phyloP scores from a whole-genome alignment of 2,797 vertebrate genomes.

The Myotis myotis region DNA sequence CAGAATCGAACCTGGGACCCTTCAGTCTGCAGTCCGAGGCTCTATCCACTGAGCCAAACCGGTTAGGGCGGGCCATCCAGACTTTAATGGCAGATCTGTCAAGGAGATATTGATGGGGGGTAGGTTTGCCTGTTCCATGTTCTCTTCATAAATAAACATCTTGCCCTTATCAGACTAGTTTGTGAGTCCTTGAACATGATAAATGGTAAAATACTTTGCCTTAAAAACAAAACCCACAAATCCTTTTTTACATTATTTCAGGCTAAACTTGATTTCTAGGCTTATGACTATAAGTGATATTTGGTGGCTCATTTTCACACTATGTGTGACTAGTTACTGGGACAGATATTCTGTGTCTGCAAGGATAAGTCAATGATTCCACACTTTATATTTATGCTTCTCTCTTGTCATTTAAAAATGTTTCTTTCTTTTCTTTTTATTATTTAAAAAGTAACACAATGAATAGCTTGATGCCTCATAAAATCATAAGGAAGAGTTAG shows the following conservation, averaged over 20 bases:
- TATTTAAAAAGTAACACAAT: not conserved
- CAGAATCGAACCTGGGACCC: too few species aligned
- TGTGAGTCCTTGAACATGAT: not conserved
- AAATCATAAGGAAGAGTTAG: not conserved
- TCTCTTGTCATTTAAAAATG: not conserved
- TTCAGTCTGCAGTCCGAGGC: too few species aligned
- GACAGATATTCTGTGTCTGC: not conserved
- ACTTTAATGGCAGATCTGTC: not conserved
- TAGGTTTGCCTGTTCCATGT: not conserved
- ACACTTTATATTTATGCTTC: not conserved
- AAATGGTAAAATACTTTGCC: not conserved
- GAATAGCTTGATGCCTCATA: not conserved
- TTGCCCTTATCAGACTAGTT: not conserved
- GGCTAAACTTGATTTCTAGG: constrained; percentile 22
- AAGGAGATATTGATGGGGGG: too few species aligned
- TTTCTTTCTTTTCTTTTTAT: not conserved
- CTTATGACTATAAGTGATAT: not conserved
- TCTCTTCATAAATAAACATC: not conserved
- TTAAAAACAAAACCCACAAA: not conserved
- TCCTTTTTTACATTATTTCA: not conserved
- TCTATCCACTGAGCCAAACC: too few species aligned
- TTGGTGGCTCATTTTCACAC: not conserved
- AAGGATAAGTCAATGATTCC: not conserved
- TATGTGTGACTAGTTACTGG: not conserved
- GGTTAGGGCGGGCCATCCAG: not conserved